Conservation (phyloP, 2,888 invertebrate species). For the Caenorhabditis panamensis region DNA sequence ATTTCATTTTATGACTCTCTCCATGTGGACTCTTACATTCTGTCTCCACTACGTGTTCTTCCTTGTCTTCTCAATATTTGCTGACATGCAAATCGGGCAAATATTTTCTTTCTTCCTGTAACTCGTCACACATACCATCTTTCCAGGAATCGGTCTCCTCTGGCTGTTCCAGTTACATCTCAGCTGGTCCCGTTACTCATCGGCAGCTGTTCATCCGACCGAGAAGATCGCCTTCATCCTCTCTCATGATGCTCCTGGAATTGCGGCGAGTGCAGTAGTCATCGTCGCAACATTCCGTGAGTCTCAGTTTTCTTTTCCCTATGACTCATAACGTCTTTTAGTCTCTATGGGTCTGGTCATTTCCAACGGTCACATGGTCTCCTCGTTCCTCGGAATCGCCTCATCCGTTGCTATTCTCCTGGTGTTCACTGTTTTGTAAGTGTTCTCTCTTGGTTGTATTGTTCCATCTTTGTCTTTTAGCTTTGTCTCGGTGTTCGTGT, state of each 20-base stretch:
- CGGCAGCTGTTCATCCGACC: constrained; percentile 78
- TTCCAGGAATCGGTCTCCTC: constrained; percentile 72
- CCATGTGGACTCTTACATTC: not conserved
- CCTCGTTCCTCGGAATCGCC: constrained; percentile 71
- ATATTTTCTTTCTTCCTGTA: not conserved
- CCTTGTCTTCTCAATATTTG: not conserved
- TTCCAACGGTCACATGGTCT: constrained; percentile 67
- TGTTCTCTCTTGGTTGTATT: not conserved
- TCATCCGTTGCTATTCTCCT: constrained; percentile 72
- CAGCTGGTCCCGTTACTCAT: constrained; percentile 76
- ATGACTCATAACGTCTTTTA: constrained; percentile 61
- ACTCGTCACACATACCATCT: not conserved
- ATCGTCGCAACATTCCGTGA: constrained; percentile 66
- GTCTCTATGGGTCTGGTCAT: constrained; percentile 68
- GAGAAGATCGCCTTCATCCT: constrained; percentile 81
- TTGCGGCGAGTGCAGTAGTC: constrained; percentile 68
- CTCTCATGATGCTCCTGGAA: constrained; percentile 77
- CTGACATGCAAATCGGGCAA: not conserved
- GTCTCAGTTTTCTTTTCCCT: constrained; percentile 1
- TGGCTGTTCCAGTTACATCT: constrained; percentile 67
- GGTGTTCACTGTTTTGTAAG: constrained; percentile 70
- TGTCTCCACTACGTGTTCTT: not conserved
- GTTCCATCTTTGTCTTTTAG: constrained; percentile 18
- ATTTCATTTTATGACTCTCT: not conserved
- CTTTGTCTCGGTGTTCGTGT: constrained; percentile 76